These are phyloP conservation scores for Microtus pennsylvanicus DNA, from an alignment of 2,113 vertebrate genomes.

Conservation along the genomic window DNA sequence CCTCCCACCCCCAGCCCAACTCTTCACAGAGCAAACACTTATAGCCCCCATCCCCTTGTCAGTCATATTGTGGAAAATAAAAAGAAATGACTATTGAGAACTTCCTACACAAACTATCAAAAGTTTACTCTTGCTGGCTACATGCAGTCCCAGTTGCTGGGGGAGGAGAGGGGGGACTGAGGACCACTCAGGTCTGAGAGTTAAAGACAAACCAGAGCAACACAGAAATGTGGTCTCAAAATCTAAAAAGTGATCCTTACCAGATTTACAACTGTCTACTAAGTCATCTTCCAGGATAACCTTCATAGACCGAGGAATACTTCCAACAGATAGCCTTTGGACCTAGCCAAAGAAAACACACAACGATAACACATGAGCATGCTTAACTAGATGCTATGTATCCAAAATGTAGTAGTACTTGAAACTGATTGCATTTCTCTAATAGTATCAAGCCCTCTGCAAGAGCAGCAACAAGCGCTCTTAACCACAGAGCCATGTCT, in stretches of 20 bases:
- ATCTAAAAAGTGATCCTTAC: constrained; percentile 83
- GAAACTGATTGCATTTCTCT: constrained; percentile 20
- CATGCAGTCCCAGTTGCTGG: neutral
- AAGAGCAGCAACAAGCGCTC: neutral
- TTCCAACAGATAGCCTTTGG: constrained; percentile 96
- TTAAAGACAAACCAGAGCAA: neutral
- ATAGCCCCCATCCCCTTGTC: neutral
- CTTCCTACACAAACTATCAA: neutral
- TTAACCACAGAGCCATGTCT: neutral
- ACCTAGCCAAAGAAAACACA: constrained; percentile 86
- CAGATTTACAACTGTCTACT: constrained; percentile 97
- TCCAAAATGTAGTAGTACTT: constrained; percentile 23
- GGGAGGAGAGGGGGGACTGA: too few species aligned
- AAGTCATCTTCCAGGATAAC: constrained; percentile 97
- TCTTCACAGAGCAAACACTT: neutral
- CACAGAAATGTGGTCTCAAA: neutral
- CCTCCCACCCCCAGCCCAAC: neutral
- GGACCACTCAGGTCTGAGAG: neutral
- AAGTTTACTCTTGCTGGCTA: constrained; percentile 67
- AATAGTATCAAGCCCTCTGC: neutral
- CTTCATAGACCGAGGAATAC: constrained; percentile 96
- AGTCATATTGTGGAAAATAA: neutral
- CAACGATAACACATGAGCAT: constrained; percentile 9
- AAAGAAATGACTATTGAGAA: neutral
- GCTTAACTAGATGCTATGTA: constrained; percentile 10